A percentile compares a stretch with the other conserved stretches of the same genome.
These are phyloP conservation scores for Carollia perspicillata DNA, from an alignment of 2,113 vertebrate species.

Conservation along the genomic window DNA sequence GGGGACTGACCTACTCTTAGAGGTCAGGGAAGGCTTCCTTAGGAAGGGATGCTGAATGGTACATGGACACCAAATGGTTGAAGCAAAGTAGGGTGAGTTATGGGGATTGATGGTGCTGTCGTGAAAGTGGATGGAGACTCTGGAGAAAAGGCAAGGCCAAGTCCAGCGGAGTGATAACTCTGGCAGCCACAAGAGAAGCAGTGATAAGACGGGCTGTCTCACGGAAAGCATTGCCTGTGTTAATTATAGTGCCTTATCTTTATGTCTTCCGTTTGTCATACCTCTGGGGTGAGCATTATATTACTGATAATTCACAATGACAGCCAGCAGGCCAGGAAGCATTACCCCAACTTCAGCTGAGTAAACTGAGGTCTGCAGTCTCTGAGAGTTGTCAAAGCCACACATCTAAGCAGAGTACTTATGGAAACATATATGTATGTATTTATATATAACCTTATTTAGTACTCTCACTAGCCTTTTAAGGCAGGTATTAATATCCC, in stretches of 20 bases:
- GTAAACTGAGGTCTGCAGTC: background rate
- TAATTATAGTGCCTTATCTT: background rate
- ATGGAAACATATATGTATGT: background rate
- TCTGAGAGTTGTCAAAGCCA: background rate
- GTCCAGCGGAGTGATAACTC: background rate
- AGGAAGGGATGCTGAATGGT: background rate
- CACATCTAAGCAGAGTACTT: background rate
- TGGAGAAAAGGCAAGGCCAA: background rate
- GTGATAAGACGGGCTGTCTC: background rate
- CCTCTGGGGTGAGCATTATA: background rate
- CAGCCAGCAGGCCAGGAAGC: background rate
- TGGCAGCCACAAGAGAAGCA: background rate
- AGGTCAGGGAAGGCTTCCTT: background rate
- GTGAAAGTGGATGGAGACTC: background rate
- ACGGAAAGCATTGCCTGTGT: background rate
- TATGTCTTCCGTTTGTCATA: background rate
- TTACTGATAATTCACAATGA: background rate
- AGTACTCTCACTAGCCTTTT: background rate
- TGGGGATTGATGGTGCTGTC: accelerated
- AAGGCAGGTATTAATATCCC: background rate
- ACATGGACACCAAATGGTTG: background rate
- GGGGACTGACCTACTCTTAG: background rate
- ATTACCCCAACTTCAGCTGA: background rate
- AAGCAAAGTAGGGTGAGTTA: background rate
- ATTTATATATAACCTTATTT: background rate